A percentile compares a stretch with the other conserved stretches of the same genome.
Evolutionary conservation across 1,140 invertebrate genomes (phyloP).

Genomic region (Pinna nobilis): DNA sequence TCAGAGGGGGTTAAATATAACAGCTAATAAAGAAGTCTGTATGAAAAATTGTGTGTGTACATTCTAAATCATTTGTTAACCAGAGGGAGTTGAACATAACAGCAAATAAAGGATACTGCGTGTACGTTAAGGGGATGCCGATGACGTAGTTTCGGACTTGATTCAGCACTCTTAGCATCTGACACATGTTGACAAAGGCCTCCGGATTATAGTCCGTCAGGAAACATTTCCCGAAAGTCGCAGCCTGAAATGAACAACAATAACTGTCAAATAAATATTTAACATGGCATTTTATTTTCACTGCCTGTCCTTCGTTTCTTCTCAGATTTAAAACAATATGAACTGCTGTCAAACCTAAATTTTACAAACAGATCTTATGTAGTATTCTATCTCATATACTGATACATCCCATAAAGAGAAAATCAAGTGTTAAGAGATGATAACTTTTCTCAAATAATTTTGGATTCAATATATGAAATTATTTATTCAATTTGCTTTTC

Average conservation of each 20-base stretch:
- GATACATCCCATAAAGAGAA: too few relatives aligned
- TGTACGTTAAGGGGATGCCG: slow-evolving; percentile 92
- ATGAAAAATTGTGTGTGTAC: background rate
- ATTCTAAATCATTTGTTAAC: background rate
- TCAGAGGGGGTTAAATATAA: too few relatives aligned
- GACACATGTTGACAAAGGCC: slow-evolving; percentile 91
- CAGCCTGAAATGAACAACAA: slow-evolving; percentile 81
- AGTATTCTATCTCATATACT: too few relatives aligned
- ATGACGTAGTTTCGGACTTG: slow-evolving; percentile 90
- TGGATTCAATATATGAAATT: too few relatives aligned
- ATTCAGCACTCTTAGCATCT: slow-evolving; percentile 92
- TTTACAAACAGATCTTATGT: too few relatives aligned
- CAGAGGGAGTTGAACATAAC: background rate
- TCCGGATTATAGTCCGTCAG: slow-evolving; percentile 86
- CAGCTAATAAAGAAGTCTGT: background rate
- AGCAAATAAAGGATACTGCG: slow-evolving; percentile 86
- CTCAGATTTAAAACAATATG: too few relatives aligned
- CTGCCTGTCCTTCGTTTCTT: too few relatives aligned
- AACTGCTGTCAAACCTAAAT: too few relatives aligned
- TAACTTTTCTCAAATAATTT: too few relatives aligned
- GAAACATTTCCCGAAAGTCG: slow-evolving; percentile 96
- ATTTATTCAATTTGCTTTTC: too few relatives aligned
- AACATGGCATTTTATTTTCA: too few relatives aligned
- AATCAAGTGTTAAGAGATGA: too few relatives aligned
- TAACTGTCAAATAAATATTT: background rate